Evolutionary conservation across 1,140 invertebrate species (phyloP), one percentile per base, ranked within the genome.

Genomic region (Papilio aristodemus): DNA sequence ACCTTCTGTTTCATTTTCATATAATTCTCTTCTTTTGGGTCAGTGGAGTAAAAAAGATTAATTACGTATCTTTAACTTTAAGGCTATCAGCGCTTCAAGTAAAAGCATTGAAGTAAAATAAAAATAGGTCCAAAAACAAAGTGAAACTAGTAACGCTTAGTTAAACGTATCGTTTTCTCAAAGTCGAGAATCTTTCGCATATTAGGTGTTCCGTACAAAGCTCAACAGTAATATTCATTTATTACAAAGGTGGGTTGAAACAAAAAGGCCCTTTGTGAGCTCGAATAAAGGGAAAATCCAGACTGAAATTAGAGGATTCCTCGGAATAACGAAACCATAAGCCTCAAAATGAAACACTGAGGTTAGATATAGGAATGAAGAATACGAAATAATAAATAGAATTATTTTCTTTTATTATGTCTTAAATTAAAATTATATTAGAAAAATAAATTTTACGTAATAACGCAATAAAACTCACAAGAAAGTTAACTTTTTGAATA

Each of bases 191-290:
- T 62, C 17, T 37, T 38, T 14, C 58, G 36, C 14, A 14, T 39
- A n/a, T n/a, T n/a, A 22, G 36, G 36, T 39, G 59, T 36, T 62
- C 10, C 37, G 36, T 62, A 62, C 13, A 59, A 27, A 37, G 59
- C 59, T 62, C 39, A 39, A 62, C n/a, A 62, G 59, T 38, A 64
- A 64, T 43, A 39, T 36, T 38, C 39, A 27, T 27, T 64, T 17
- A 64, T 41, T 54, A 41, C 37, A 27, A 64, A 43, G 62, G 62
- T 43, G 22, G 43, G 22, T 32, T 14, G 22, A 32, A 54, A 54
- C 46, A 54, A 54, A 25, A 54, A 11, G 46, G 7, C 17, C 46
- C 46, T 54, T 54, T 54, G 46, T 54, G 46, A 19, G 22, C 22
- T 19, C 10, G 19, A 54, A 54, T 54, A 54, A 54, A 54, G 46